Percentiles rank a stretch among this genome's conserved stretches.
Conservation (phyloP, 2,888 invertebrate species). For the Drosophila hamatofila region DNA sequence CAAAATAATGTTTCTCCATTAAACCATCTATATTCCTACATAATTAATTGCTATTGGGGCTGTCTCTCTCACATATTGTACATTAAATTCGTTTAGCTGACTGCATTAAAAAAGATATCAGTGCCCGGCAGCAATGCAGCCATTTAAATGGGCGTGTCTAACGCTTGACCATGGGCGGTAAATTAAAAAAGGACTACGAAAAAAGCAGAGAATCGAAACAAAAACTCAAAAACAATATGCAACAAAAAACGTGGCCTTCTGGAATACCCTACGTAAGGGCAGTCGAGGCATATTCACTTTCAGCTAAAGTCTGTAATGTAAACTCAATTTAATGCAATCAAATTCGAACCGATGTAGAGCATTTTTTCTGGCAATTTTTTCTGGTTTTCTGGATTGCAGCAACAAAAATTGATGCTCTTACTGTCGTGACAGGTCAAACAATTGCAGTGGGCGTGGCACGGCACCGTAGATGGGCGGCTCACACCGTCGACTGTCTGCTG, state of each 20-base stretch:
- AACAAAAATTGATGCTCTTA: constrained; percentile 23
- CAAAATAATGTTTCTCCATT: neutral
- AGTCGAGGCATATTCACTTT: neutral
- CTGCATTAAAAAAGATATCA: constrained; percentile 2
- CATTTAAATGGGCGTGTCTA: constrained; percentile 47
- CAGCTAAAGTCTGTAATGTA: neutral
- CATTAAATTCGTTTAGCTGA: constrained; percentile 5
- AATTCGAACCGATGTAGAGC: constrained; percentile 4
- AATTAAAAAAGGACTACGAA: constrained; percentile 5
- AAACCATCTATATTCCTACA: neutral
- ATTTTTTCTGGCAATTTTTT: neutral
- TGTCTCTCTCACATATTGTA: constrained; percentile 11
- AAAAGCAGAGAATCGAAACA: neutral
- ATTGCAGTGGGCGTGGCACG: constrained; percentile 60
- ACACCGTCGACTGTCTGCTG: constrained; percentile 41
- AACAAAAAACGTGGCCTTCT: constrained; percentile 15
- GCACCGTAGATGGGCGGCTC: constrained; percentile 4
- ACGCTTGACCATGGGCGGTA: constrained; percentile 39
- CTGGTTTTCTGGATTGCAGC: neutral
- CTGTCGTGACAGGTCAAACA: constrained; percentile 53
- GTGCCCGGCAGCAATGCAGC: constrained; percentile 17
- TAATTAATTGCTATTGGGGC: neutral
- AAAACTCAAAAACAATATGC: constrained; percentile 13
- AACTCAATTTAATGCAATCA: neutral
- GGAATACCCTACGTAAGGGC: neutral